Evolutionary conservation across 2,113 vertebrate species (phyloP).

Genomic region (Sebastes schlegelii): DNA sequence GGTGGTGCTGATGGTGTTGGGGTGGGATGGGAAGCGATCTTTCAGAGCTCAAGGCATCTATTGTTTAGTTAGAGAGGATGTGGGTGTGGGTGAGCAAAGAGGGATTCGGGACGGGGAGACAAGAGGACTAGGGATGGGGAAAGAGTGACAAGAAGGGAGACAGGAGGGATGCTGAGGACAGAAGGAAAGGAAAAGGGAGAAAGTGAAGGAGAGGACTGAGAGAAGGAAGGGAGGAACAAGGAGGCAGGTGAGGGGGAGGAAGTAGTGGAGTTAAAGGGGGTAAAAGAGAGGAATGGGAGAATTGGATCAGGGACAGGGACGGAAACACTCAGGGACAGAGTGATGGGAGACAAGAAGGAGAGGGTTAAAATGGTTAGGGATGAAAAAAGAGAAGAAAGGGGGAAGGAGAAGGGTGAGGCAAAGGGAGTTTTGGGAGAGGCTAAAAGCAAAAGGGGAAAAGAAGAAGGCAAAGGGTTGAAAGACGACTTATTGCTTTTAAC

Average conservation of each 20-base stretch:
- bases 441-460: neutral
- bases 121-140: constrained; percentile 25
- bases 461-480: neutral
- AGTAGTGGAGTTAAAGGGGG: neutral
- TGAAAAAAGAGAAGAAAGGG: neutral
- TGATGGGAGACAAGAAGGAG: constrained; percentile 1
- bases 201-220: neutral
- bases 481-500: neutral
- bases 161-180: constrained; percentile 24
- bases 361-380: neutral
- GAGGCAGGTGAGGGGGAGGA: constrained; percentile 6
- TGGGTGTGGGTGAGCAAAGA: constrained; percentile 45
- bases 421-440: neutral
- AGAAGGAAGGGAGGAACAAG: neutral
- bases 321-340: constrained; percentile 15
- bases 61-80: constrained; percentile 74
- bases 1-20: constrained; percentile 51
- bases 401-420: neutral
- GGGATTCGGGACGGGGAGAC: constrained; percentile 26
- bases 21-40: constrained; percentile 71
- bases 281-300: constrained; percentile 18
- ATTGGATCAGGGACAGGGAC: constrained; percentile 8
- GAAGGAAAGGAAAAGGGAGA: constrained; percentile 5
- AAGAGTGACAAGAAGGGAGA: constrained; percentile 26
- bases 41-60: constrained; percentile 72